These are phyloP conservation scores for Rhagonycha lutea DNA, from an alignment of 2,888 invertebrate genomes.

Conservation along the genomic window DNA sequence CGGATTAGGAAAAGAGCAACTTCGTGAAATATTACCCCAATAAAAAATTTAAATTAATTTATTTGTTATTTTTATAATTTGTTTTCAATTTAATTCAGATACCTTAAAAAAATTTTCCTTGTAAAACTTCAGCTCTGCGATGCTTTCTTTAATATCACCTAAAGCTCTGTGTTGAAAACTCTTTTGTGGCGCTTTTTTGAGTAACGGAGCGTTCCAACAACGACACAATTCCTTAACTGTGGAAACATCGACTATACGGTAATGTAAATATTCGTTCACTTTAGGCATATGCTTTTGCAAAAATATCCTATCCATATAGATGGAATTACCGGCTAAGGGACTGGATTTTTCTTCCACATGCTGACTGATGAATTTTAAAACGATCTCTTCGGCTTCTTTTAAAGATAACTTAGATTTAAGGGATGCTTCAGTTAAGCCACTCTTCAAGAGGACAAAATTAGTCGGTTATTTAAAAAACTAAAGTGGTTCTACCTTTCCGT, in stretches of 20 bases:
- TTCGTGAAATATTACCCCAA: neutral
- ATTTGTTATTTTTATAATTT: neutral
- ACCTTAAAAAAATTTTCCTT: conserved; percentile 66
- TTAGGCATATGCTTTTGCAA: conserved; percentile 81
- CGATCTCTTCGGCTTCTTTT: conserved; percentile 68
- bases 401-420: conserved; percentile 68
- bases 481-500: conserved; percentile 67
- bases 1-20: neutral
- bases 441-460: conserved; percentile 58
- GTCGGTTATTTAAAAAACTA: neutral
- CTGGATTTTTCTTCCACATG: conserved; percentile 64
- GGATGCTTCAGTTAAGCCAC: conserved; percentile 78
- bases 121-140: conserved; percentile 82
- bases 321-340: conserved; percentile 85
- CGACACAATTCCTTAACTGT: conserved; percentile 83
- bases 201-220: conserved; percentile 75
- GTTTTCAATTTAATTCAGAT: neutral
- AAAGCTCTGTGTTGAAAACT: conserved; percentile 71
- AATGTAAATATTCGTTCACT: conserved; percentile 80
- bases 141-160: conserved; percentile 86
- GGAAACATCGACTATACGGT: conserved; percentile 91
- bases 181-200: conserved; percentile 64
- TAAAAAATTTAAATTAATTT: neutral
- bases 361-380: conserved; percentile 72
- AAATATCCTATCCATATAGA: conserved; percentile 86